Conservation (phyloP, 2,797 vertebrate species). For the Lepus townsendii region DNA sequence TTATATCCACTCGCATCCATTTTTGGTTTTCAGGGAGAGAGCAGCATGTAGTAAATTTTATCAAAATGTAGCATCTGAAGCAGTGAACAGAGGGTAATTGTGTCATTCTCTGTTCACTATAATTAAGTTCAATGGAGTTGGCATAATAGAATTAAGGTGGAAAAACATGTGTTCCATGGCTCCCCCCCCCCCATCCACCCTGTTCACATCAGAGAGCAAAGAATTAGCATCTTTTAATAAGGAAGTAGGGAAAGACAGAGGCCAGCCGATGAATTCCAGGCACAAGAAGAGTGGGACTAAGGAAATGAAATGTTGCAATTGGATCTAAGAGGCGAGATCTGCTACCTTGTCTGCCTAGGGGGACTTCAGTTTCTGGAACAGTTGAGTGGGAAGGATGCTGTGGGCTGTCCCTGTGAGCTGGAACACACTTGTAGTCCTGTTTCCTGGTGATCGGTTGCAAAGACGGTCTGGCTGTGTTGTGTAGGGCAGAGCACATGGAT, state of each 20-base stretch:
- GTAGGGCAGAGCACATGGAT: not conserved
- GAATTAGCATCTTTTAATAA: not conserved
- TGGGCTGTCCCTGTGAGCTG: not conserved
- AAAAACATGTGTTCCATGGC: not conserved
- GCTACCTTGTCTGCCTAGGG: not conserved
- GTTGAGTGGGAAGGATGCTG: not conserved
- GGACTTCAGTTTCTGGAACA: not conserved
- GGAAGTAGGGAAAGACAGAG: not conserved
- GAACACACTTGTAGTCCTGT: not conserved
- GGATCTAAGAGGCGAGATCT: not conserved
- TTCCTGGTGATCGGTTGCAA: not conserved
- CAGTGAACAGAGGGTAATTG: conserved; percentile 87
- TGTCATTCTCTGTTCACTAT: conserved; percentile 83
- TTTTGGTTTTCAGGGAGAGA: conserved; percentile 77
- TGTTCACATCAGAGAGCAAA: not conserved
- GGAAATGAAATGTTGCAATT: not conserved
- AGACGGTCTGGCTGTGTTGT: not conserved
- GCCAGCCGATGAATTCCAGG: not conserved
- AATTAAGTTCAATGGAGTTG: conserved; percentile 78
- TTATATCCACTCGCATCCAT: conserved; percentile 84
- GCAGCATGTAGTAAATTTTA: conserved; percentile 82
- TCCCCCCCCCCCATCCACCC: not conserved
- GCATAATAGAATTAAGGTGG: conserved; percentile 76
- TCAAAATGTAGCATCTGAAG: conserved; percentile 84
- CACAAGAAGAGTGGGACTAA: not conserved